Conservation (phyloP, 2,113 vertebrate species). For the Ailurus styani region DNA sequence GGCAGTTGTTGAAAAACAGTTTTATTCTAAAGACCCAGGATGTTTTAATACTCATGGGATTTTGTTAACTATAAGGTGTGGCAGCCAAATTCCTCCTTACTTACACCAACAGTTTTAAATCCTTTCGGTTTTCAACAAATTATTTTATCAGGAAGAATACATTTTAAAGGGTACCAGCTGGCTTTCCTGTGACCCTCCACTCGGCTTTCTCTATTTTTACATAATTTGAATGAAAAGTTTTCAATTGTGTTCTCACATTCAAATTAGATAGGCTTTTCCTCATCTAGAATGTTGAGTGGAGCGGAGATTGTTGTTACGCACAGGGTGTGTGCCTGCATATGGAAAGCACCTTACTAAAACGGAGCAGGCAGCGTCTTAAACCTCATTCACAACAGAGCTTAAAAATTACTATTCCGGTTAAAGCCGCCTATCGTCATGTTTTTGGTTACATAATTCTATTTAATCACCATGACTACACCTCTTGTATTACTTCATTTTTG, state of each 20-base stretch:
- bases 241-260: conserved; percentile 29
- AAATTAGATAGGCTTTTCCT: conserved; percentile 41
- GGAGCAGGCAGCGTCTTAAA: background rate
- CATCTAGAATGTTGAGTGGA: conserved; percentile 4
- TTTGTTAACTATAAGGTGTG: conserved; percentile 12
- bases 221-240: conserved; percentile 63
- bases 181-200: background rate
- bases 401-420: conserved; percentile 28
- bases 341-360: background rate
- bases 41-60: background rate
- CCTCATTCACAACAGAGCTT: background rate
- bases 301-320: conserved; percentile 37
- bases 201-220: conserved; percentile 40
- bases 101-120: background rate
- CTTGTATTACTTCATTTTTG: conserved; percentile 28
- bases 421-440: conserved; percentile 1
- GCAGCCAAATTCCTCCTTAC: background rate
- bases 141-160: conserved; percentile 4
- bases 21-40: background rate
- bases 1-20: background rate
- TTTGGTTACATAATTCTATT: conserved; percentile 39
- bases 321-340: background rate
- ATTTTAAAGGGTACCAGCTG: conserved; percentile 16
- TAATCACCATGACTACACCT: background rate
- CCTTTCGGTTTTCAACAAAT: conserved; percentile 3